Conservation (phyloP, 2,888 invertebrate genomes). For the Myopa testacea region DNA sequence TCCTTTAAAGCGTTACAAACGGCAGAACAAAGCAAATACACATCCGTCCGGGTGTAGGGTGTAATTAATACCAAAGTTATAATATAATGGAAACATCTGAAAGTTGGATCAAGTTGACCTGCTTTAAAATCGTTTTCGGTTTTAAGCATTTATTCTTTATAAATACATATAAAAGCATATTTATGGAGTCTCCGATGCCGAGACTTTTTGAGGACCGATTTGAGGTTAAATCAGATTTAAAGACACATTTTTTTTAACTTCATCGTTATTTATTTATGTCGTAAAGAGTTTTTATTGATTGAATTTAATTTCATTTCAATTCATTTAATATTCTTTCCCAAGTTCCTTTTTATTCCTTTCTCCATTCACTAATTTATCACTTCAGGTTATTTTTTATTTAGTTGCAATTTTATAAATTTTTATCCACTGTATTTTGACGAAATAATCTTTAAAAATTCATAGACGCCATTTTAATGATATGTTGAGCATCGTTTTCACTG, state of each 20-base stretch:
- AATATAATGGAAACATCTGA: background rate
- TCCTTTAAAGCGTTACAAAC: too few relatives aligned
- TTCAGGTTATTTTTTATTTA: background rate
- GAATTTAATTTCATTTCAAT: background rate
- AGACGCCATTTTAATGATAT: background rate
- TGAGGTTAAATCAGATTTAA: background rate
- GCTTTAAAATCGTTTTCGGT: conserved; percentile 4
- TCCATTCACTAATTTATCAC: background rate
- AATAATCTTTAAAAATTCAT: background rate
- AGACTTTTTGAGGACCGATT: background rate
- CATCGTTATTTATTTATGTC: too few relatives aligned
- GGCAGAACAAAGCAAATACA: too few relatives aligned
- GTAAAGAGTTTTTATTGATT: too few relatives aligned
- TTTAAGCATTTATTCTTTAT: background rate
- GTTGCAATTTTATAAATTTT: background rate
- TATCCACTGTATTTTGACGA: background rate
- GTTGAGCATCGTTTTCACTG: background rate
- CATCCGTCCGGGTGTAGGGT: too few relatives aligned
- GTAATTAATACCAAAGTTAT: background rate
- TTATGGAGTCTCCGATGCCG: background rate
- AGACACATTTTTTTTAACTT: too few relatives aligned
- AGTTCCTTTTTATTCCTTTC: background rate
- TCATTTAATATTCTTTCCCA: background rate
- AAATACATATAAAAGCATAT: background rate
- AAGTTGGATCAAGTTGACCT: too few relatives aligned